Percentiles rank a stretch among this genome's conserved stretches.
These are phyloP conservation scores for Cantharis lateralis DNA, from an alignment of 2,888 invertebrate genomes.

Conservation along the genomic window DNA sequence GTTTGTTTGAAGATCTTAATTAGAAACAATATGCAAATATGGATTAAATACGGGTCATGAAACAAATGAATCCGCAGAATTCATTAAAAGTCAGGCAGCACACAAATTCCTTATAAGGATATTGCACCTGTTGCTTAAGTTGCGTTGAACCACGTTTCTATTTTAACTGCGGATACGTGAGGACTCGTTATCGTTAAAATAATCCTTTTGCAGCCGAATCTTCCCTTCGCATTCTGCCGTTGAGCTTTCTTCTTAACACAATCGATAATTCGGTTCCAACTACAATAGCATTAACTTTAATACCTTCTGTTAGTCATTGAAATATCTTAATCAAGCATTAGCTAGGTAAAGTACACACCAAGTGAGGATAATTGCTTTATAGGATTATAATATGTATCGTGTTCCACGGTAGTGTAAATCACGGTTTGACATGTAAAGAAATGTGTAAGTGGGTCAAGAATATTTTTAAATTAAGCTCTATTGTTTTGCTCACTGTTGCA, in stretches of 20 bases:
- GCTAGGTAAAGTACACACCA: neutral
- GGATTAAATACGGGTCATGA: neutral
- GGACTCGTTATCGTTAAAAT: slow-evolving; percentile 26
- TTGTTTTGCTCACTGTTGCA: neutral
- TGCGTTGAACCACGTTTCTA: slow-evolving; percentile 24
- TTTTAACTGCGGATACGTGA: slow-evolving; percentile 28
- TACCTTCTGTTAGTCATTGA: neutral
- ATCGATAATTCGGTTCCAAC: neutral
- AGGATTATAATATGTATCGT: neutral
- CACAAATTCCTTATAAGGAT: slow-evolving; percentile 27
- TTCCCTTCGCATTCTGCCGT: neutral
- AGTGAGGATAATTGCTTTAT: neutral
- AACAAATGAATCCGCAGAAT: slow-evolving; percentile 3
- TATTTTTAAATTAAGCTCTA: neutral
- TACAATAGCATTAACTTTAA: neutral
- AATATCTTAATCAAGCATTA: neutral
- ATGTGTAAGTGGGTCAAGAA: neutral
- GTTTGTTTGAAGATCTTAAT: neutral
- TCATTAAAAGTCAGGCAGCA: slow-evolving; percentile 21
- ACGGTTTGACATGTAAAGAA: neutral
- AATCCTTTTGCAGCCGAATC: slow-evolving; percentile 2
- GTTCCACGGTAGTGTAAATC: neutral
- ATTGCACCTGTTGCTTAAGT: slow-evolving; percentile 30
- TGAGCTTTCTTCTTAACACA: slow-evolving; percentile 1
- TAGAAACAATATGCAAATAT: neutral